These are phyloP conservation scores for Lepidonotus clava DNA, from an alignment of 2,888 invertebrate genomes.

Conservation along the genomic window DNA sequence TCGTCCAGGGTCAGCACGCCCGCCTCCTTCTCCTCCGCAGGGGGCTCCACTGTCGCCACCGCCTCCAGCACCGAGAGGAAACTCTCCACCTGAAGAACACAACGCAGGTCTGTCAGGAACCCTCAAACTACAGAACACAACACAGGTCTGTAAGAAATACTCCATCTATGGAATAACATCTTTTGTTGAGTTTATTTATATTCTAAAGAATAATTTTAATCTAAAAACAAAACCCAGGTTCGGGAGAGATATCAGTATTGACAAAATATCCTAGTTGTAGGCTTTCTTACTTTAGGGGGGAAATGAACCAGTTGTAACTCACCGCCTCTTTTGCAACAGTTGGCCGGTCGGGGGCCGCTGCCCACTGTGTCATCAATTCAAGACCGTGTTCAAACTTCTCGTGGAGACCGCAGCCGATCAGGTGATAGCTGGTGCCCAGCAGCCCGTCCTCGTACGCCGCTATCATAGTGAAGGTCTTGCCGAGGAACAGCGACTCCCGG, in stretches of 20 bases:
- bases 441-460: conserved; percentile 67
- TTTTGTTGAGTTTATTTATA: too few relatives aligned
- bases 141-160: too few relatives aligned
- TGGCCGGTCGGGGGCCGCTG: background rate
- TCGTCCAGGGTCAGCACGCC: conserved; percentile 72
- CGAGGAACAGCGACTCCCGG: conserved; percentile 85
- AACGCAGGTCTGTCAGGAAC: too few relatives aligned
- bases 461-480: conserved; percentile 87
- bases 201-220: too few relatives aligned
- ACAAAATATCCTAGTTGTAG: too few relatives aligned
- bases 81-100: conserved; percentile 43
- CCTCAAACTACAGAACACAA: too few relatives aligned
- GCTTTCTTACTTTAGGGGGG: background rate
- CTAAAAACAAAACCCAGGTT: too few relatives aligned
- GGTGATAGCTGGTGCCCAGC: conserved; percentile 74
- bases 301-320: background rate
- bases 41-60: conserved; percentile 56
- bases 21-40: conserved; percentile 66
- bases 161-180: too few relatives aligned
- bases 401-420: conserved; percentile 86
- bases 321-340: conserved; percentile 21
- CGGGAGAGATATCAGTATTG: too few relatives aligned
- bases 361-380: conserved; percentile 66
- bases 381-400: conserved; percentile 85
- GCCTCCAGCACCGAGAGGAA: conserved; percentile 46